Percentiles rank a stretch among this genome's conserved stretches.
These are phyloP conservation scores for Xenopus petersii DNA, from an alignment of 2,797 vertebrate species.

Conservation along the genomic window DNA sequence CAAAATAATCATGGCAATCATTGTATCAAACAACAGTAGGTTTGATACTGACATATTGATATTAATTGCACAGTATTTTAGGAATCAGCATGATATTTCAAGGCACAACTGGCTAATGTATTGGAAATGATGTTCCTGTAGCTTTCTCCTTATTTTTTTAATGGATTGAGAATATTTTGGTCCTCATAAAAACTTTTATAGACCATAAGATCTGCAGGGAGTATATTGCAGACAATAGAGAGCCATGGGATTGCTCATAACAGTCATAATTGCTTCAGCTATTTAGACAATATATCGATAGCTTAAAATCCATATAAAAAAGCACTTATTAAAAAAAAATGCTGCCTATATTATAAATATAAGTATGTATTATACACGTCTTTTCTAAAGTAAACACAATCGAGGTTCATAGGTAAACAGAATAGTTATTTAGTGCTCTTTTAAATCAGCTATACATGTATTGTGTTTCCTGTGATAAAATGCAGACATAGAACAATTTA, in stretches of 20 bases:
- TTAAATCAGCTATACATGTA: no score
- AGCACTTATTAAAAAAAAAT: no score
- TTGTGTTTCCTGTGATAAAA: no score
- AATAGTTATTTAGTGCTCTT: no score
- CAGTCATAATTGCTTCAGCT: conserved; percentile 36
- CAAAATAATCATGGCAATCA: background rate
- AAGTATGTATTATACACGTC: no score
- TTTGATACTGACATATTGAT: conserved; percentile 39
- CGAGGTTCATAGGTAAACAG: no score
- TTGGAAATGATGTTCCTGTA: conserved; percentile 37
- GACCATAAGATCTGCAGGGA: conserved; percentile 44
- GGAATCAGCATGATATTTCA: conserved; percentile 19
- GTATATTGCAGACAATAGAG: conserved; percentile 35
- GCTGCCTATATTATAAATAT: no score
- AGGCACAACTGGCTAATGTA: conserved; percentile 26
- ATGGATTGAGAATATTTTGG: conserved; percentile 43
- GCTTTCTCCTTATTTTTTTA: conserved; percentile 31
- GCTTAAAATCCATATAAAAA: conserved; percentile 12
- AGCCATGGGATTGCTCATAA: conserved; percentile 23
- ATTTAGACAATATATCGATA: conserved; percentile 37
- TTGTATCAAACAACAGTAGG: conserved; percentile 1
- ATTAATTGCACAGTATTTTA: conserved; percentile 24
- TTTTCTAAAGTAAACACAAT: no score
- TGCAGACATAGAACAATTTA: no score
- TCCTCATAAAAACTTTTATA: conserved; percentile 41